These are phyloP conservation scores for Heterodera carotae DNA, from an alignment of 1,140 invertebrate genomes.

Conservation along the genomic window DNA sequence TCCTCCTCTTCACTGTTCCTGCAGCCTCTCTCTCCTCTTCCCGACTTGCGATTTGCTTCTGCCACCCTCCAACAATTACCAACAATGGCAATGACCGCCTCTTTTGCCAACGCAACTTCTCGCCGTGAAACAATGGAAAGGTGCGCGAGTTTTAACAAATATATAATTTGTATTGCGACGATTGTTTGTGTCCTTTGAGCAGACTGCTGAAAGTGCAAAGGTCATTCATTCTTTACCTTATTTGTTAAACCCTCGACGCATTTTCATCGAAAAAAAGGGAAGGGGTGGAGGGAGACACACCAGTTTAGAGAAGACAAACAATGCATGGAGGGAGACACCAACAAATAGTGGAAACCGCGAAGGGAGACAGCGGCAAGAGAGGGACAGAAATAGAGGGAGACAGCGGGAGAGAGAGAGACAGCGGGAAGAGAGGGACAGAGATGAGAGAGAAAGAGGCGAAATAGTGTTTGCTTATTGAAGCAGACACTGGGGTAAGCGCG, in stretches of 20 bases:
- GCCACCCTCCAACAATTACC: neutral
- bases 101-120: neutral
- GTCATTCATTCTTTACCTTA: too few species aligned
- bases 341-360: neutral
- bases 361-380: neutral
- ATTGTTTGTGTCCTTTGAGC: neutral
- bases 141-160: neutral
- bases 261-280: too few species aligned
- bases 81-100: conserved; percentile 1
- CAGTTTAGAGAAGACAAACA: too few species aligned
- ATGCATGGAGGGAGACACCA: neutral
- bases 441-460: too few species aligned
- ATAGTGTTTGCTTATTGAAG: too few species aligned
- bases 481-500: too few species aligned
- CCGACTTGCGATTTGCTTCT: neutral
- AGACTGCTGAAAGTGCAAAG: too few species aligned
- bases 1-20: conserved; percentile 16
- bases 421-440: neutral
- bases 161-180: neutral
- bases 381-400: neutral
- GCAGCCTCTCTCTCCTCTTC: conserved; percentile 8
- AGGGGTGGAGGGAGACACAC: too few species aligned
- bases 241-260: too few species aligned
- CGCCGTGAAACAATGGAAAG: conserved; percentile 2
- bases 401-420: neutral